phyloP scores from a whole-genome alignment of 1,140 invertebrate genomes.

The Pseudachorutes palmiensis region DNA sequence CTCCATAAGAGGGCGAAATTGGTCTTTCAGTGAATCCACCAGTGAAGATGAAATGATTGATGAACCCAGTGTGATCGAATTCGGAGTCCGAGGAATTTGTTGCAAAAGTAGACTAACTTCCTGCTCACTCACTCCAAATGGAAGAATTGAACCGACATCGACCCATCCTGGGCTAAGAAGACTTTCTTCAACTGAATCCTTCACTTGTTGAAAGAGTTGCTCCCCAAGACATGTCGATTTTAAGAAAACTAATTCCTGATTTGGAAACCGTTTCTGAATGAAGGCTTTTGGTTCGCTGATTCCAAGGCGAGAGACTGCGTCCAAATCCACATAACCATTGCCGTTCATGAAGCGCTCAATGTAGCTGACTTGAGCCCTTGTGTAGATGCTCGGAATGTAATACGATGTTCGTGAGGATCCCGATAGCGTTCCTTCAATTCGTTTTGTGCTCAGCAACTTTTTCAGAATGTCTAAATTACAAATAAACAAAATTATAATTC shows the following conservation, averaged over 20 bases:
- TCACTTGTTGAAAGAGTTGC: constrained; percentile 62
- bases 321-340: constrained; percentile 91
- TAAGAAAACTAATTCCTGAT: constrained; percentile 59
- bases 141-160: constrained; percentile 51
- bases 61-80: constrained; percentile 43
- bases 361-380: constrained; percentile 80
- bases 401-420: constrained; percentile 55
- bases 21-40: constrained; percentile 58
- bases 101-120: constrained; percentile 67
- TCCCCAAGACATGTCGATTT: constrained; percentile 68
- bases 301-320: constrained; percentile 74
- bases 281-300: constrained; percentile 76
- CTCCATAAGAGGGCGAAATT: constrained; percentile 59
- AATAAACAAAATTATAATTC: constrained; percentile 24
- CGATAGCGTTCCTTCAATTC: constrained; percentile 66
- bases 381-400: constrained; percentile 83
- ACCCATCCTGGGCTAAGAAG: constrained; percentile 31
- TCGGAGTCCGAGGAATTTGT: constrained; percentile 45
- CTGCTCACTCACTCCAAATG: constrained; percentile 64
- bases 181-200: constrained; percentile 35
- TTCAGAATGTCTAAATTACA: constrained; percentile 44
- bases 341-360: constrained; percentile 84
- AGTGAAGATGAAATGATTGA: constrained; percentile 52
- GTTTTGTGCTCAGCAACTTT: constrained; percentile 56
- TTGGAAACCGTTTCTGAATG: constrained; percentile 65